Percentiles rank a stretch among this genome's conserved stretches.
Conservation (phyloP, 2,888 invertebrate genomes). For the Microplitis deprimator region DNA sequence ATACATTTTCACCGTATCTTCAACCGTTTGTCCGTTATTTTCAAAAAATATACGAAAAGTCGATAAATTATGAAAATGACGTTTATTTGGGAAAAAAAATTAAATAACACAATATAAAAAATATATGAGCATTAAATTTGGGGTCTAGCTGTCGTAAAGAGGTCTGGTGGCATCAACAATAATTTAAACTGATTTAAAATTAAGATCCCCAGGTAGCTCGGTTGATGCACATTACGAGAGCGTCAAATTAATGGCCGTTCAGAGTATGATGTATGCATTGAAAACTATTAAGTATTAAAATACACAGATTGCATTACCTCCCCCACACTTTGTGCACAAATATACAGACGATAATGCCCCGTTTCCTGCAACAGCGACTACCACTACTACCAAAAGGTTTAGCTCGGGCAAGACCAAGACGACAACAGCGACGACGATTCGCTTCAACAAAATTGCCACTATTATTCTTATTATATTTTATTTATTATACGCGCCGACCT, state of each 20-base stretch:
- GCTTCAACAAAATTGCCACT: constrained; percentile 57
- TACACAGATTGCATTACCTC: constrained; percentile 66
- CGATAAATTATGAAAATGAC: too few relatives aligned
- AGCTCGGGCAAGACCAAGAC: neutral
- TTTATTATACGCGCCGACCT: constrained; percentile 57
- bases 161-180: too few relatives aligned
- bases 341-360: constrained; percentile 49
- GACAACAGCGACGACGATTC: constrained; percentile 40
- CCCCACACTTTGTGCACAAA: constrained; percentile 27
- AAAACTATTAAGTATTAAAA: constrained; percentile 69
- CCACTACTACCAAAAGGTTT: neutral
- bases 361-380: constrained; percentile 43
- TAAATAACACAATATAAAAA: too few relatives aligned
- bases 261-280: constrained; percentile 67
- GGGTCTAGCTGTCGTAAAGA: too few relatives aligned
- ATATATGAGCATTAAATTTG: too few relatives aligned
- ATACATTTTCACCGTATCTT: too few relatives aligned
- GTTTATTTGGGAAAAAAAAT: too few relatives aligned
- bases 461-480: constrained; percentile 59
- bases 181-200: constrained; percentile 50
- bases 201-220: constrained; percentile 52
- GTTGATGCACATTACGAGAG: constrained; percentile 34
- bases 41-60: too few relatives aligned
- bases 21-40: too few relatives aligned
- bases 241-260: constrained; percentile 60